Base-by-base conservation (phyloP, 2,797 vertebrate species). In the Lagodon rhomboides region DNA sequence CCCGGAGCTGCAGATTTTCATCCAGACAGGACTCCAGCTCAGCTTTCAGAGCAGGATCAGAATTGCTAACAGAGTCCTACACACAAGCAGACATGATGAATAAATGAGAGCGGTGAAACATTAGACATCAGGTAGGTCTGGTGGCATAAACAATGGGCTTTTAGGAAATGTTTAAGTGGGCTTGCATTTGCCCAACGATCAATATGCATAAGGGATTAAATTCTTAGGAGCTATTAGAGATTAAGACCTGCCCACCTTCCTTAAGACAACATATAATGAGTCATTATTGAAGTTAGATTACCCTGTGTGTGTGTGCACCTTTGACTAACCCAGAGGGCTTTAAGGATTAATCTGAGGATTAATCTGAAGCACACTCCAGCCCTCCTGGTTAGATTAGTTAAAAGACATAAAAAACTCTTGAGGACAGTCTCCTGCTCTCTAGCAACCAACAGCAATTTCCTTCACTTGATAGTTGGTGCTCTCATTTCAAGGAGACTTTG, bases 11-110 rank as follows among this genome's bases (percentile, higher is more conserved):
- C 66, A 93, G 84, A 46, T 95, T 97, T 86, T 98, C 96, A 69
- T 97, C 97, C 56, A 95, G 85, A 20, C 91, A 95, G 73, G 96
- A 95, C 83, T 96, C 96, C 83, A 98, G 95, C 87, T 94, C 95
- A 12, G 86, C 91, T 84, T 97, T 96, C 89, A 97, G 89, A 8
- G 64, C 82, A 17, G 87, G 92, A 56, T 95, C 85, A 13, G 94
- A 73, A 22, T 83, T 91, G 85, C 76, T 91, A 46, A 69, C 68
- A 1, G 84, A 89, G 75, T 79, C 81, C 95, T 95, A 60, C 70
- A 71, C 79, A 88, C 34, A 54, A 69, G 80, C 79, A 87, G 81
- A 68, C 77, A 69, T 72, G 80, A 93, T 89, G 82, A 92, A 92
- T 93, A 90, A 91, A 91, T 92, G 80, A 93, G 78, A 74, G 62